Conservation (phyloP, 2,888 invertebrate genomes). For the Orchestes rusci region DNA sequence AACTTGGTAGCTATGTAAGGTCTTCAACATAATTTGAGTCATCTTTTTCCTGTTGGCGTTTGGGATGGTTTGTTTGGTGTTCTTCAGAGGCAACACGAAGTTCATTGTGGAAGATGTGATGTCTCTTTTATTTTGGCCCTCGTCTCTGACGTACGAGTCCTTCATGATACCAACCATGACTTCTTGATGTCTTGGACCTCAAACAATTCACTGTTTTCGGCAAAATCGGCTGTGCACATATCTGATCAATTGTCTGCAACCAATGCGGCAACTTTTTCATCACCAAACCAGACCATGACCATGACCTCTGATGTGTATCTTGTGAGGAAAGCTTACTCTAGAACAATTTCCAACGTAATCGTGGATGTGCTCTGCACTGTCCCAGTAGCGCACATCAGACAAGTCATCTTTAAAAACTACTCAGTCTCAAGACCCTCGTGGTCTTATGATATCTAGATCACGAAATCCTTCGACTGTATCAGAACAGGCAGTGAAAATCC, state of each 20-base stretch:
- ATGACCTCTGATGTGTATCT: too few species aligned
- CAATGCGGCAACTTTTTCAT: constrained; percentile 88
- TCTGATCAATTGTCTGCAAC: constrained; percentile 97
- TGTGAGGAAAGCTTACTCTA: too few species aligned
- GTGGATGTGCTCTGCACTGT: too few species aligned
- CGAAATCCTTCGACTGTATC: too few species aligned
- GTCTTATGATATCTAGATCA: too few species aligned
- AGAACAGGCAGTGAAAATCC: too few species aligned
- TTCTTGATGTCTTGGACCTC: constrained; percentile 86
- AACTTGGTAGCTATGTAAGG: constrained; percentile 89
- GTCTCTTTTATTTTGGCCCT: constrained; percentile 94
- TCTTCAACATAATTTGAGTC: constrained; percentile 91
- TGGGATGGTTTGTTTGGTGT: constrained; percentile 83
- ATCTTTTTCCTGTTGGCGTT: constrained; percentile 87
- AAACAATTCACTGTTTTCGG: constrained; percentile 93
- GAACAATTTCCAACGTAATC: too few species aligned
- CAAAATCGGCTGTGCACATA: constrained; percentile 96
- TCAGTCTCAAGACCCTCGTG: too few species aligned
- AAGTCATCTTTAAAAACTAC: too few species aligned
- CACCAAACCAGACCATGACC: too few species aligned
- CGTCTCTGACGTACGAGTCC: constrained; percentile 93
- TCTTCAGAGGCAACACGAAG: constrained; percentile 92
- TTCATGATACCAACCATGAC: constrained; percentile 98
- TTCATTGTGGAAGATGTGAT: constrained; percentile 98
- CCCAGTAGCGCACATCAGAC: too few species aligned